Percentiles rank a stretch among this genome's conserved stretches.
Evolutionary conservation across 2,113 vertebrate species (phyloP).

Genomic region (Choloepus hoffmanni): DNA sequence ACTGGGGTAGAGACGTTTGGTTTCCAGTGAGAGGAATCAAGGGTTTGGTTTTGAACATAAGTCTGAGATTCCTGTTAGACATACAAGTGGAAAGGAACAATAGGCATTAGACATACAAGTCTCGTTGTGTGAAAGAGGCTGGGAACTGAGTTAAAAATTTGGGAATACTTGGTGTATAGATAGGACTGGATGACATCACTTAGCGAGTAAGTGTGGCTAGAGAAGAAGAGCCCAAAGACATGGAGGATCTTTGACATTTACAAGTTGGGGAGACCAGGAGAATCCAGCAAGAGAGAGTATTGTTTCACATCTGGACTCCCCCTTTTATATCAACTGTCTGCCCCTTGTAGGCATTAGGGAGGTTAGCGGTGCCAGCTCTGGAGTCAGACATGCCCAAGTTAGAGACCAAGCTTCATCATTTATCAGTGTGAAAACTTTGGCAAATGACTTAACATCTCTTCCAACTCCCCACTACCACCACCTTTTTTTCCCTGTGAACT

Average conservation of each 20-base stretch:
- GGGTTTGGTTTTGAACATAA: neutral
- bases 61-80: neutral
- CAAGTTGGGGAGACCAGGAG: neutral
- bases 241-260: neutral
- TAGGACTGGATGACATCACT: neutral
- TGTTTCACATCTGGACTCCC: neutral
- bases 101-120: neutral
- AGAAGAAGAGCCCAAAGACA: neutral
- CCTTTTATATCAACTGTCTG: neutral
- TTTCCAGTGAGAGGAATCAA: neutral
- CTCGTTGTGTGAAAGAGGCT: neutral
- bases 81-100: neutral
- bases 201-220: neutral
- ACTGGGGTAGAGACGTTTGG: neutral
- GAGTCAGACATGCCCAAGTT: neutral
- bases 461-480: neutral
- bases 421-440: neutral
- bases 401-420: neutral
- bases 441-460: neutral
- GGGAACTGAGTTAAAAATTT: neutral
- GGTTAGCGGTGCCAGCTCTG: neutral
- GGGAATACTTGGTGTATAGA: neutral
- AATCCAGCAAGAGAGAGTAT: neutral
- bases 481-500: neutral
- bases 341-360: neutral